Evolutionary conservation across 2,888 invertebrate species (phyloP).

Genomic region (Plagiodera versicolora): DNA sequence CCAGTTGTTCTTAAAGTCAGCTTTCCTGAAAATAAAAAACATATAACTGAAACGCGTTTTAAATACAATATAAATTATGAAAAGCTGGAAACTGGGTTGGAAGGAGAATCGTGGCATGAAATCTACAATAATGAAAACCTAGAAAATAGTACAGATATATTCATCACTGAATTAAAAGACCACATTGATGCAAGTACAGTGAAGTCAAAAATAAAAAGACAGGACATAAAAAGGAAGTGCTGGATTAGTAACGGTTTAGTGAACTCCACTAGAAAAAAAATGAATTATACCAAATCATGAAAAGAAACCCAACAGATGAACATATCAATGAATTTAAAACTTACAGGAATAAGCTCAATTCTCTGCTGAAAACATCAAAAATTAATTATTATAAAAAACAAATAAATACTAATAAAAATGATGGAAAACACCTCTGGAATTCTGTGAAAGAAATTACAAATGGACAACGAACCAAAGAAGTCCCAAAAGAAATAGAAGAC

Average conservation of each 20-base stretch:
- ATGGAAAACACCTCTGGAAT: slow-evolving; percentile 6
- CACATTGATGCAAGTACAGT: not conserved
- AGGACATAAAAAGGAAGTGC: slow-evolving; percentile 1
- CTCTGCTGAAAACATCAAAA: not conserved
- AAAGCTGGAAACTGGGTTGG: not conserved
- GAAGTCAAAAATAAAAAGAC: slow-evolving; percentile 5
- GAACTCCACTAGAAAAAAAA: slow-evolving; percentile 2
- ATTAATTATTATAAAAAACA: not conserved
- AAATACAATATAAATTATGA: slow-evolving; percentile 1
- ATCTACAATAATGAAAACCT: not conserved
- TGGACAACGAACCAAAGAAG: too few relatives aligned
- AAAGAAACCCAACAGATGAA: not conserved
- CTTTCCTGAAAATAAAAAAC: slow-evolving; percentile 1
- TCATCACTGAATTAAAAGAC: not conserved
- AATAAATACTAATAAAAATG: slow-evolving; percentile 1
- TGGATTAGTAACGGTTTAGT: slow-evolving; percentile 4
- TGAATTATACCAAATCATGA: slow-evolving; percentile 5
- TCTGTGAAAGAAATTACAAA: not conserved
- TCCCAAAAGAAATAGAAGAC: not conserved
- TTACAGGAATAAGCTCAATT: not conserved
- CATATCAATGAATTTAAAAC: not conserved
- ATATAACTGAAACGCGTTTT: not conserved
- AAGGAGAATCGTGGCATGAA: slow-evolving; percentile 2
- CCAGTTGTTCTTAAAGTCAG: not conserved
- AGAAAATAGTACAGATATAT: not conserved